phyloP scores from a whole-genome alignment of 1,140 invertebrate genomes.

The Hyles euphorbiae region DNA sequence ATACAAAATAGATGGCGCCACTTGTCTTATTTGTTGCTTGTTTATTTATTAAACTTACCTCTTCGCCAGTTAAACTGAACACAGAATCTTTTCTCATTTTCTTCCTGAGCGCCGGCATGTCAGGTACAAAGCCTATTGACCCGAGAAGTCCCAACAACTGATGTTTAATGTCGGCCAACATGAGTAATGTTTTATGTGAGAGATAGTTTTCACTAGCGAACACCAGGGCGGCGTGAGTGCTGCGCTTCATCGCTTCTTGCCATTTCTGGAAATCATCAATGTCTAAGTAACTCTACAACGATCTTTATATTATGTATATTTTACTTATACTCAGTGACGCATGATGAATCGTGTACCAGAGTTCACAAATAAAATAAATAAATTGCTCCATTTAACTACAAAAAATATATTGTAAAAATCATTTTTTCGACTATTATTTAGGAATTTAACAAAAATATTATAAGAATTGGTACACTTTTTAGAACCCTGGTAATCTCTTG shows the following conservation, averaged over 20 bases:
- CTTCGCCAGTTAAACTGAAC: conserved; percentile 79
- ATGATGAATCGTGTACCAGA: too few species aligned
- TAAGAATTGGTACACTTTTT: too few species aligned
- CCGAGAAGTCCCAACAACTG: conserved; percentile 89
- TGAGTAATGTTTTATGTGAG: conserved; percentile 82
- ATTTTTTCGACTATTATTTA: too few species aligned
- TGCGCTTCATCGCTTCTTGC: conserved; percentile 78
- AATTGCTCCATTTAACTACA: too few species aligned
- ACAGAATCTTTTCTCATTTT: conserved; percentile 81
- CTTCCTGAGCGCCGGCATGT: conserved; percentile 67
- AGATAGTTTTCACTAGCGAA: conserved; percentile 87
- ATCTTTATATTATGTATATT: too few species aligned
- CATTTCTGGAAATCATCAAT: conserved; percentile 79
- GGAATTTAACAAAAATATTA: too few species aligned
- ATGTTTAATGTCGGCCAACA: conserved; percentile 87
- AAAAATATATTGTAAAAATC: too few species aligned
- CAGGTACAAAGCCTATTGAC: conserved; percentile 87
- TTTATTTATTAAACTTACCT: conserved; percentile 57
- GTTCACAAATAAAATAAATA: too few species aligned
- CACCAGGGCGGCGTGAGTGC: conserved; percentile 77
- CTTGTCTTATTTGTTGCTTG: too few species aligned
- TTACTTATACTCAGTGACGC: too few species aligned
- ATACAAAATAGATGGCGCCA: too few species aligned
- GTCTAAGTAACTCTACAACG: background rate
- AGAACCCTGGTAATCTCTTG: too few species aligned